Percentiles rank a stretch among this genome's conserved stretches.
phyloP scores from a whole-genome alignment of 2,888 invertebrate species.

The Galerucella calmariensis region DNA sequence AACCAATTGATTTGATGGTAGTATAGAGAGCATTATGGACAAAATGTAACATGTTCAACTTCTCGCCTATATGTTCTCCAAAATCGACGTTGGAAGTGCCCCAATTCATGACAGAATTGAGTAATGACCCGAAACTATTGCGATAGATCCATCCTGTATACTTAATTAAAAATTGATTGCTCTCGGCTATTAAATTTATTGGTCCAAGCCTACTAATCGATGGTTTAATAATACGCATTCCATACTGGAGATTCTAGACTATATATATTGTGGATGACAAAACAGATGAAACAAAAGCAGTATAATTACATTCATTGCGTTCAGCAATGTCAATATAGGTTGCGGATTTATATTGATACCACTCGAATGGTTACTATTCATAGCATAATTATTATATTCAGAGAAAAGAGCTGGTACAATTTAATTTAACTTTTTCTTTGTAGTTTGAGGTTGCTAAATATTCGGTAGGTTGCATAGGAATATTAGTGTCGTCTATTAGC shows the following conservation, averaged over 20 bases:
- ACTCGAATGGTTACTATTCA: not conserved
- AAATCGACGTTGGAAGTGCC: no score
- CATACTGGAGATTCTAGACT: not conserved
- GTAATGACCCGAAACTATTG: not conserved
- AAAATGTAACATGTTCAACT: no score
- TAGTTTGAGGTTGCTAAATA: not conserved
- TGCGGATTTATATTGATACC: slow-evolving; percentile 1
- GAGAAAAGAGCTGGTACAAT: not conserved
- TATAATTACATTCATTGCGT: not conserved
- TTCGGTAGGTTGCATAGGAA: not conserved
- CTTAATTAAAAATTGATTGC: not conserved
- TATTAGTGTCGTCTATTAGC: no score
- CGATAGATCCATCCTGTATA: not conserved
- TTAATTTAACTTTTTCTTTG: not conserved
- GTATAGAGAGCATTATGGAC: no score
- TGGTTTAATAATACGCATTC: slow-evolving; percentile 1
- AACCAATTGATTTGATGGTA: no score
- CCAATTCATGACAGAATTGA: not conserved
- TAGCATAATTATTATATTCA: not conserved
- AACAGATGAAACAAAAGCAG: slow-evolving; percentile 4
- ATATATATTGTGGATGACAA: not conserved
- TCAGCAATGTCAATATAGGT: not conserved
- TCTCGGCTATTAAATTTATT: slow-evolving; percentile 1
- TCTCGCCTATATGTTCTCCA: no score
- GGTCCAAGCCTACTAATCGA: not conserved